Evolutionary conservation across 2,888 invertebrate genomes (phyloP), one percentile per base, ranked within the genome.

Genomic region (Acronicta psi): DNA sequence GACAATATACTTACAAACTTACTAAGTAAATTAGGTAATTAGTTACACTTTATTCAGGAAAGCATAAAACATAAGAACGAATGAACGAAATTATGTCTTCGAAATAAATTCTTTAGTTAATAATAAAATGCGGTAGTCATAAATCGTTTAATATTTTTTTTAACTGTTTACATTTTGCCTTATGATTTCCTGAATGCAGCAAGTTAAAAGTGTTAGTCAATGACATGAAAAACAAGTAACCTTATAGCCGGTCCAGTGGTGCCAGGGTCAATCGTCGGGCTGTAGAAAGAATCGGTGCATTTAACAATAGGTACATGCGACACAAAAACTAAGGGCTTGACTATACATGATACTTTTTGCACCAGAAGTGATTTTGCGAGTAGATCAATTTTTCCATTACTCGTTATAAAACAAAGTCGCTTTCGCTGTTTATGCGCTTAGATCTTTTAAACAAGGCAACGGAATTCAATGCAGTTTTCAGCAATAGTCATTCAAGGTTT

Each of bases 241-340:
- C 86, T 87, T 77, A 56, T 50, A 31, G 59, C 51, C 43, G 69
- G 16, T 71, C 69, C 73, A 69, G 68, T 56, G 72, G 54, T n/a
- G 34, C 64, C 25, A 8, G 68, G 42, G 47, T 63, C 55, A 58
- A 67, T 25, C 59, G 76, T 64, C 20, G 60, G 61, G 81, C 88
- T 89, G 89, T 75, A 83, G 80, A 87, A 84, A 88, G 78, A 87
- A 85, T 82, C 77, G 71, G 83, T 85, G 86, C 81, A 81, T 74
- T 74, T 82, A 81, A 84, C 69, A 82, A 80, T 73, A 82, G 13
- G 67, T 59, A 75, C 81, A 83, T 86, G 85, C 86, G 79, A 77
- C 69, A 77, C 58, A 71, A 70, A 75, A 0, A 34, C 6, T n/a
- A 6, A 31, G n/a, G n/a, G 34, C 6, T 1, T 34, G 7, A n/a